A percentile compares a stretch with the other conserved stretches of the same genome.
Evolutionary conservation across 2,113 vertebrate genomes (phyloP).

Genomic region (Fukomys damarensis): DNA sequence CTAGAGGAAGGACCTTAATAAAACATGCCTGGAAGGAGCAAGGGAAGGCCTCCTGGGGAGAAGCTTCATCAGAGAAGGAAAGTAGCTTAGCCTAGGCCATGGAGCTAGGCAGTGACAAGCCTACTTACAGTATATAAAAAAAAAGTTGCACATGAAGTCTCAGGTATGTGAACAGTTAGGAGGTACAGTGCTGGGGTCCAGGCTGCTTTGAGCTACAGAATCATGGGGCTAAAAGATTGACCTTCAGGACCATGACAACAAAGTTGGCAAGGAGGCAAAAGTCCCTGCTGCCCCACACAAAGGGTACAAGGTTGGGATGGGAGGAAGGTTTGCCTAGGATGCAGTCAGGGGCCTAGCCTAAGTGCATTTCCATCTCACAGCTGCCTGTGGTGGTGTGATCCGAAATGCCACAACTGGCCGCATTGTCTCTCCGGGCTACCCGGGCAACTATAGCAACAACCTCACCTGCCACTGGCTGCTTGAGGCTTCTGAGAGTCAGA

Average conservation of each 20-base stretch:
- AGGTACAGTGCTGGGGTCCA: neutral
- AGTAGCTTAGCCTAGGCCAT: neutral
- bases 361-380: constrained; percentile 83
- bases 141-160: neutral
- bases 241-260: neutral
- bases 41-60: neutral
- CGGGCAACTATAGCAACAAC: constrained; percentile 99
- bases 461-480: constrained; percentile 98
- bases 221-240: neutral
- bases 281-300: neutral
- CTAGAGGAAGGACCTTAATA: neutral
- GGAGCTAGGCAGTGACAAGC: neutral
- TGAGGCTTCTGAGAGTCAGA: constrained; percentile 91
- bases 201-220: neutral
- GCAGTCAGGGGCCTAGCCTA: neutral
- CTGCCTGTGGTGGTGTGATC: constrained; percentile 93
- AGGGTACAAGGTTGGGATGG: neutral
- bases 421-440: constrained; percentile 95
- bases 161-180: neutral
- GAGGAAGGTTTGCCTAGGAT: neutral
- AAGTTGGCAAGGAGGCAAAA: neutral
- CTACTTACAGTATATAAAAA: neutral
- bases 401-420: constrained; percentile 95
- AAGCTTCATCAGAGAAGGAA: neutral
- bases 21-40: neutral